phyloP scores from a whole-genome alignment of 2,113 vertebrate genomes.

The Bambusicola thoracicus region DNA sequence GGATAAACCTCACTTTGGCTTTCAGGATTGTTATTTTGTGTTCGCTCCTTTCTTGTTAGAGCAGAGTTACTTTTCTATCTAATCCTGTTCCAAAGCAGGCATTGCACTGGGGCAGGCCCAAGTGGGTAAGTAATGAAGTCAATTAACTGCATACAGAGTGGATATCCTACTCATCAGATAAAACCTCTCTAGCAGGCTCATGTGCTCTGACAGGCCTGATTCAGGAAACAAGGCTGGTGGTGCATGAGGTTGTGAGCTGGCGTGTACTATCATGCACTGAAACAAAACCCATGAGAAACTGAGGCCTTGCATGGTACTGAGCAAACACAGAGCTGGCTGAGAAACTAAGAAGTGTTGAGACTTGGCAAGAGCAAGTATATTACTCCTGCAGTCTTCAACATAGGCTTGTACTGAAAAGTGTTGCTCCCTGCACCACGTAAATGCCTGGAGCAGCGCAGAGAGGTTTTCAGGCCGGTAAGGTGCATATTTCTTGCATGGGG shows the following conservation, averaged over 20 bases:
- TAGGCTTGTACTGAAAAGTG: rapidly evolving
- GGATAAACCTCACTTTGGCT: not conserved
- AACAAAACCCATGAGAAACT: not conserved
- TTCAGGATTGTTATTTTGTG: not conserved
- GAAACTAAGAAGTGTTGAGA: not conserved
- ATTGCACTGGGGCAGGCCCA: not conserved
- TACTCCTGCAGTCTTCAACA: rapidly evolving
- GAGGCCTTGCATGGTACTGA: not conserved
- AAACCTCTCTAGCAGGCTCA: not conserved
- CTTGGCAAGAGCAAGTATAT: rapidly evolving
- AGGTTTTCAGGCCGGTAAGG: rapidly evolving
- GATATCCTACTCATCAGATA: not conserved
- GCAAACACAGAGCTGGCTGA: not conserved
- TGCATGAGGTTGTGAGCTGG: rapidly evolving
- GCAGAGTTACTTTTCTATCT: not conserved
- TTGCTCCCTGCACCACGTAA: not conserved
- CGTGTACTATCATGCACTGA: not conserved
- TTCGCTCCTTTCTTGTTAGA: not conserved
- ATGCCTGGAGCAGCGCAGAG: not conserved
- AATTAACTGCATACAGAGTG: not conserved
- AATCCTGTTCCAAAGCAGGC: not conserved
- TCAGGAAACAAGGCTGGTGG: not conserved
- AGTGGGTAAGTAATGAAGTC: not conserved
- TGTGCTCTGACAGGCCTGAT: not conserved
- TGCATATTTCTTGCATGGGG: not conserved